Conservation (phyloP, 2,888 invertebrate genomes). For the Drosophila multiciliata region DNA sequence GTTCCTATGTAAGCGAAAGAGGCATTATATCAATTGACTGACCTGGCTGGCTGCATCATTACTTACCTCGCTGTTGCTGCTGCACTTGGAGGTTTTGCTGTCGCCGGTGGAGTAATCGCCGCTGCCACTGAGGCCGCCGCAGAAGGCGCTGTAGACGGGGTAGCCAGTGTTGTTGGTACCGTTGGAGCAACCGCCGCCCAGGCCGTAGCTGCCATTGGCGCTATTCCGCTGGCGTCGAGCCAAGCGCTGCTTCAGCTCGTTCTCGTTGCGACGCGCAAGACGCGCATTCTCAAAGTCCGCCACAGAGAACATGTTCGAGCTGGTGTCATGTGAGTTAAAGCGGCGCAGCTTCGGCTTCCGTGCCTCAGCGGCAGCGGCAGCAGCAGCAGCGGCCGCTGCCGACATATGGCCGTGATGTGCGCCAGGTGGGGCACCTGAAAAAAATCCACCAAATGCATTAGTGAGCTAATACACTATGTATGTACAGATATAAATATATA, state of each 20-base stretch:
- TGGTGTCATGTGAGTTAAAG: constrained; percentile 85
- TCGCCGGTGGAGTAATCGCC: constrained; percentile 85
- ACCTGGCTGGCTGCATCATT: too few species aligned
- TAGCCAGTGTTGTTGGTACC: constrained; percentile 14
- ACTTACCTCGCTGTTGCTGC: constrained; percentile 83
- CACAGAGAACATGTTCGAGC: constrained; percentile 85
- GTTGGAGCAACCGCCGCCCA: constrained; percentile 29
- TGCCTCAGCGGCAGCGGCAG: constrained; percentile 74
- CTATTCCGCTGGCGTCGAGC: constrained; percentile 83
- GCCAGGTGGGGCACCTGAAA: constrained; percentile 63
- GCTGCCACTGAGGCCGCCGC: constrained; percentile 70
- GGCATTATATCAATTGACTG: background rate
- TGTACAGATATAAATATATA: constrained; percentile 3
- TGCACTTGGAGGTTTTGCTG: constrained; percentile 84
- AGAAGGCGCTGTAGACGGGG: constrained; percentile 58
- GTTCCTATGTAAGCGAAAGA: constrained; percentile 63
- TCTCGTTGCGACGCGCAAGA: constrained; percentile 84
- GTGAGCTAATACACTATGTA: constrained; percentile 62
- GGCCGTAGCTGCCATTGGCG: constrained; percentile 80
- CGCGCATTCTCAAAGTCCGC: constrained; percentile 85
- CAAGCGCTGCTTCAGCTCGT: constrained; percentile 84
- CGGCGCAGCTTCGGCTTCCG: constrained; percentile 84
- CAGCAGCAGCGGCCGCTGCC: constrained; percentile 38
- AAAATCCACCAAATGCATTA: constrained; percentile 48
- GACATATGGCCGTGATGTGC: constrained; percentile 65